These are phyloP conservation scores for Bovichtus diacanthus DNA, from an alignment of 2,797 vertebrate species.

Conservation along the genomic window DNA sequence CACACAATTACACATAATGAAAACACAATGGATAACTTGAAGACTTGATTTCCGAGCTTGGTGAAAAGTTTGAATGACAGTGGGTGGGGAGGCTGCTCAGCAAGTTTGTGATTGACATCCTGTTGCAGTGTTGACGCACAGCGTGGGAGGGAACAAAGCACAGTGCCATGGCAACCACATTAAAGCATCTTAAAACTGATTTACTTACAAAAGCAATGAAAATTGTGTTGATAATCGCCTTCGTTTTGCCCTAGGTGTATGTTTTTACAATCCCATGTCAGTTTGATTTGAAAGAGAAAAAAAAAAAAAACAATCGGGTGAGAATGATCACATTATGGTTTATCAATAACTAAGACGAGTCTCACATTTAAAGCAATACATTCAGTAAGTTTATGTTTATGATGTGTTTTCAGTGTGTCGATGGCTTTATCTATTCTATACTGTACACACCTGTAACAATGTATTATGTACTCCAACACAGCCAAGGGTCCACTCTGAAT, in stretches of 20 bases:
- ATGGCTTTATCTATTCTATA: conserved; percentile 75
- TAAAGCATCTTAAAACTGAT: conserved; percentile 84
- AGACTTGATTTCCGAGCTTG: conserved; percentile 55
- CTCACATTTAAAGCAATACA: conserved; percentile 82
- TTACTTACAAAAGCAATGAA: conserved; percentile 79
- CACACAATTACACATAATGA: conserved; percentile 18
- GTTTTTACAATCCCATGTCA: conserved; percentile 60
- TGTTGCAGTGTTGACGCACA: conserved; percentile 45
- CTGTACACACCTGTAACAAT: conserved; percentile 64
- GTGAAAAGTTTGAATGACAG: conserved; percentile 63
- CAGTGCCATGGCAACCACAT: conserved; percentile 85
- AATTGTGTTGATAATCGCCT: conserved; percentile 63
- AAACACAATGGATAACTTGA: conserved; percentile 62
- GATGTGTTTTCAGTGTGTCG: conserved; percentile 64
- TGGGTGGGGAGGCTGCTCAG: conserved; percentile 55
- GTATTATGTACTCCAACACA: conserved; percentile 58
- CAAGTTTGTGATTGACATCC: conserved; percentile 68
- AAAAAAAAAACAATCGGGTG: conserved; percentile 74
- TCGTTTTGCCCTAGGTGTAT: conserved; percentile 51
- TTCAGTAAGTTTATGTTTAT: conserved; percentile 71
- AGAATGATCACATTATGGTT: conserved; percentile 52
- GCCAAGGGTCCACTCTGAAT: conserved; percentile 59
- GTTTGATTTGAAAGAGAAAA: conserved; percentile 43
- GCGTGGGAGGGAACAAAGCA: conserved; percentile 77
- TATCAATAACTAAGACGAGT: conserved; percentile 48